These are phyloP conservation scores for Aspidoscelis tigris DNA, from an alignment of 2,113 vertebrate species.

Conservation along the genomic window DNA sequence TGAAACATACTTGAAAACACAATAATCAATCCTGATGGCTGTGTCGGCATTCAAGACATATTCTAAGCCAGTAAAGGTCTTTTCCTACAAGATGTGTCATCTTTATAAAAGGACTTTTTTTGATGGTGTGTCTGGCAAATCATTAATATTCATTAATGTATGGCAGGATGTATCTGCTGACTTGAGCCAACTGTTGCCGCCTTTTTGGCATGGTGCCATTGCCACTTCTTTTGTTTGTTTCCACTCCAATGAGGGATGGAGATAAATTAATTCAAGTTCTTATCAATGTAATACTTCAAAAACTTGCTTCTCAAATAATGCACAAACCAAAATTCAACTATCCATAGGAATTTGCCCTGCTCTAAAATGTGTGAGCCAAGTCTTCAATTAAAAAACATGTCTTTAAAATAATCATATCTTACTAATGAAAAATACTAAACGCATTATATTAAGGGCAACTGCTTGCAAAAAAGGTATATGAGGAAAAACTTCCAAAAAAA, in stretches of 20 bases:
- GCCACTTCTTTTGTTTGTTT: not conserved
- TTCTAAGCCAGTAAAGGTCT: conserved; percentile 18
- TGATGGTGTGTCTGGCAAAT: not conserved
- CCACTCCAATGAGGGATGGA: not conserved
- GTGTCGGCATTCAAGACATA: conserved; percentile 1
- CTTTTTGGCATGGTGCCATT: not conserved
- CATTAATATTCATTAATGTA: conserved; percentile 6
- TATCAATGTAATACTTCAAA: too few species aligned
- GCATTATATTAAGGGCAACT: too few species aligned
- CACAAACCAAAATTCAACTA: too few species aligned
- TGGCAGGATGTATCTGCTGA: not conserved
- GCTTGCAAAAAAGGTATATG: too few species aligned
- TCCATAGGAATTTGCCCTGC: too few species aligned
- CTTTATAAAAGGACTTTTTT: conserved; percentile 13
- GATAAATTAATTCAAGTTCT: too few species aligned
- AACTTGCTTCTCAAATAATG: too few species aligned
- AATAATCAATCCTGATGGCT: conserved; percentile 19
- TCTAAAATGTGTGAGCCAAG: too few species aligned
- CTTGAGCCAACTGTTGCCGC: not conserved
- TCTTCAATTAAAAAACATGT: too few species aligned
- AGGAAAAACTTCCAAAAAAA: too few species aligned
- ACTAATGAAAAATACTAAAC: too few species aligned
- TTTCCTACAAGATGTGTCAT: conserved; percentile 9
- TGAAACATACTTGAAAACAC: conserved; percentile 9
- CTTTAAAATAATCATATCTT: too few species aligned